These are phyloP conservation scores for Drosophila nigricruria DNA, from an alignment of 2,888 invertebrate genomes.

Conservation along the genomic window DNA sequence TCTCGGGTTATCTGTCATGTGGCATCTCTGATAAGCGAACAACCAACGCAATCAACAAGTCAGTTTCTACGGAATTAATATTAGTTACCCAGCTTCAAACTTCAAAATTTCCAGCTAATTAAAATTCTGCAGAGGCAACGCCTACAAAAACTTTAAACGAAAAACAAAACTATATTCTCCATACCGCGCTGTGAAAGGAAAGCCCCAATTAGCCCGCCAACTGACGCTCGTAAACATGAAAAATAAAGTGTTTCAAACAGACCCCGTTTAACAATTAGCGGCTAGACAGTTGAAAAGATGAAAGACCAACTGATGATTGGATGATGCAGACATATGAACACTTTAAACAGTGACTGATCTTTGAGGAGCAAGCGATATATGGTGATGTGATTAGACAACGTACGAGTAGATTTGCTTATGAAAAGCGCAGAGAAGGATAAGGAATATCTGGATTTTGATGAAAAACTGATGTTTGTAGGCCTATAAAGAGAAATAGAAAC, in stretches of 20 bases:
- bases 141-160: constrained; percentile 35
- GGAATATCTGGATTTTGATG: neutral
- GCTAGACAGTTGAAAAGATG: constrained; percentile 54
- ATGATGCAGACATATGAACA: constrained; percentile 18
- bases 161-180: constrained; percentile 13
- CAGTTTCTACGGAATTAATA: constrained; percentile 43
- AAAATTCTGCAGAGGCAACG: constrained; percentile 51
- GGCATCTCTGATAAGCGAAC: constrained; percentile 62
- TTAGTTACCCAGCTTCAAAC: constrained; percentile 27
- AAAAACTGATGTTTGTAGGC: neutral
- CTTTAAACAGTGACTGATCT: constrained; percentile 14
- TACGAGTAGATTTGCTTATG: neutral
- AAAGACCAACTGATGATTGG: constrained; percentile 54
- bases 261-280: constrained; percentile 73
- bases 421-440: neutral
- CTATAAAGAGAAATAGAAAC: neutral
- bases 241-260: constrained; percentile 47
- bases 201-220: constrained; percentile 55
- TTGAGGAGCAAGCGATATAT: neutral
- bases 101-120: constrained; percentile 46
- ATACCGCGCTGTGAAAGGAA: constrained; percentile 52
- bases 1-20: constrained; percentile 33
- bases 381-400: neutral
- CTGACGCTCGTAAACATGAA: constrained; percentile 51
- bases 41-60: constrained; percentile 44